Evolutionary conservation across 23 tunicate genomes (phyloP).

Genomic region (Clavelina lepadiformis): DNA sequence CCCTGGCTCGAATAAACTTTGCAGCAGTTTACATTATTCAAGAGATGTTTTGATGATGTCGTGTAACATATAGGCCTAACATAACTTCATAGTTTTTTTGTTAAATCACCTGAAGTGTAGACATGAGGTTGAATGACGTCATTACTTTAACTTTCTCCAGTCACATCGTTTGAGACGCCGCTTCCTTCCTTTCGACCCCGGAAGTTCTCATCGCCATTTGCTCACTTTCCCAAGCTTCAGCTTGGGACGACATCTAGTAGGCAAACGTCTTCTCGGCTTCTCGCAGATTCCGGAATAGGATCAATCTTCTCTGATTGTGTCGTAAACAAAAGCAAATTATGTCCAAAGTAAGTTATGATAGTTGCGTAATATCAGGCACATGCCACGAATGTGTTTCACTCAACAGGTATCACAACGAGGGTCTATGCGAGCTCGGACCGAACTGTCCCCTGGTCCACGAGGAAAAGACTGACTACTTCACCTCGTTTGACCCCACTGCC

Average conservation of each 20-base stretch:
- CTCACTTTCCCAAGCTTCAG: slow-evolving; percentile 4
- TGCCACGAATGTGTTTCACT: not conserved
- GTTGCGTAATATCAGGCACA: not conserved
- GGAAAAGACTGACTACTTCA: not conserved
- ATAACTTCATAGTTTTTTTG: too few species aligned
- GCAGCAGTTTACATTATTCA: too few species aligned
- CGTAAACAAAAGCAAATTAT: slow-evolving; percentile 6
- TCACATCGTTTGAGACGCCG: slow-evolving; percentile 13
- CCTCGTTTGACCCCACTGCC: slow-evolving; percentile 29
- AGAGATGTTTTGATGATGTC: too few species aligned
- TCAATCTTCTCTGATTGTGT: slow-evolving; percentile 17
- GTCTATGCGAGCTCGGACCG: slow-evolving; percentile 54
- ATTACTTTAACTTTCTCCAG: too few species aligned
- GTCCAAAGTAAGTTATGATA: slow-evolving; percentile 40
- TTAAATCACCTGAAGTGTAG: too few species aligned
- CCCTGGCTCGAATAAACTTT: too few species aligned
- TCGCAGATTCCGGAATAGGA: slow-evolving; percentile 50
- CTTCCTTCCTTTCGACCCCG: slow-evolving; percentile 44
- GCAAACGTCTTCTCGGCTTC: not conserved
- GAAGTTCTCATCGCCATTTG: slow-evolving; percentile 56
- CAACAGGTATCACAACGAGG: slow-evolving; percentile 51
- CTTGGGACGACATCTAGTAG: not conserved
- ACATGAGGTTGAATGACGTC: too few species aligned
- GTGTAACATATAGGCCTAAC: too few species aligned
- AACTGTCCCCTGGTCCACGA: slow-evolving; percentile 48